Conservation (phyloP, 1,140 invertebrate species). For the Caligus rogercresseyi region DNA sequence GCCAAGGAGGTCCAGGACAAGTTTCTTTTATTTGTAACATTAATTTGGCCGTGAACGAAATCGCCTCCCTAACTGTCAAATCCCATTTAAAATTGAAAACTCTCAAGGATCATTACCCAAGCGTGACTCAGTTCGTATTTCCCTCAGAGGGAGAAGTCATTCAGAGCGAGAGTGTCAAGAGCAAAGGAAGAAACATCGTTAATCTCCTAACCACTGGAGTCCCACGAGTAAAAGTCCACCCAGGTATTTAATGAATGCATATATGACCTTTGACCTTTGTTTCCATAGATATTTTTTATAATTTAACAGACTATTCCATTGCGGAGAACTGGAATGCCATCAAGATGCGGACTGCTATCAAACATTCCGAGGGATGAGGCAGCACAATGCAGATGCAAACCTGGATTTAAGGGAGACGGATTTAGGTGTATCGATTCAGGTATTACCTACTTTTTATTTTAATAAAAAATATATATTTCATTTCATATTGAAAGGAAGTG, state of each 20-base stretch:
- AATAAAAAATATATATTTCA: background rate
- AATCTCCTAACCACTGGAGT: background rate
- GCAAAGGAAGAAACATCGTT: background rate
- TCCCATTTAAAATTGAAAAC: background rate
- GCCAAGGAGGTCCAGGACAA: background rate
- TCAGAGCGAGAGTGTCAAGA: background rate
- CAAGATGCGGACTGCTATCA: background rate
- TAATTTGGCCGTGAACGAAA: background rate
- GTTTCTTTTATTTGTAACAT: conserved; percentile 4
- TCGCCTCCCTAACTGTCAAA: background rate
- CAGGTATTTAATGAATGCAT: background rate
- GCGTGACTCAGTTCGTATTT: background rate
- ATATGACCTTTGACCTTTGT: background rate
- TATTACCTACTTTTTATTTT: background rate
- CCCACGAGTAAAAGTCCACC: background rate
- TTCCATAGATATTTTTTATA: background rate
- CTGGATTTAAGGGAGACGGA: conserved; percentile 3
- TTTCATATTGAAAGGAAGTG: background rate
- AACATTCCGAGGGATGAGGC: background rate
- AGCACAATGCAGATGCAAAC: background rate
- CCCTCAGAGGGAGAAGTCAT: conserved; percentile 1
- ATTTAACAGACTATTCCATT: background rate
- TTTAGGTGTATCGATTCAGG: background rate
- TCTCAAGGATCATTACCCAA: background rate
- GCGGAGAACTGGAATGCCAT: background rate